Evolutionary conservation across 1,140 invertebrate species (phyloP).

Genomic region (Hermetia illucens): DNA sequence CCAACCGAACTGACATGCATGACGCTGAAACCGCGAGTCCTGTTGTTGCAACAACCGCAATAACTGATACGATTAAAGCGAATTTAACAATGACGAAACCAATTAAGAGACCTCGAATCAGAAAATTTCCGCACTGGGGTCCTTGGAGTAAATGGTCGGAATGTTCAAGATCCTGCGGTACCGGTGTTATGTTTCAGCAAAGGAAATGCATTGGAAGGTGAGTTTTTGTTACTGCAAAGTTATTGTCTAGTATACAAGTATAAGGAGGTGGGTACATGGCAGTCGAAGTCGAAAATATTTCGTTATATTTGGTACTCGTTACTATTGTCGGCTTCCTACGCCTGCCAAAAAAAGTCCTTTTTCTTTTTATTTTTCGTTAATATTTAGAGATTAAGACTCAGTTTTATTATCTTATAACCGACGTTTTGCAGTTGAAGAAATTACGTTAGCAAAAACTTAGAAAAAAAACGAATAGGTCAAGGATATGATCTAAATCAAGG

Average conservation of each 20-base stretch:
- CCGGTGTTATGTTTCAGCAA: conserved; percentile 62
- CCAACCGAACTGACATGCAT: not conserved
- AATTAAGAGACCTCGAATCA: conserved; percentile 6
- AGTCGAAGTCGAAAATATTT: conserved; percentile 7
- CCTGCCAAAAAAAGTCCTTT: conserved; percentile 5
- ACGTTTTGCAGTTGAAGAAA: no score
- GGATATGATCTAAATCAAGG: no score
- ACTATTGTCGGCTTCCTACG: conserved; percentile 8
- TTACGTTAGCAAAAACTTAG: no score
- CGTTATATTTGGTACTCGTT: conserved; percentile 6
- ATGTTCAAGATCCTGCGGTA: conserved; percentile 74
- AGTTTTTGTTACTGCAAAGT: conserved; percentile 12
- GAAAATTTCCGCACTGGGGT: conserved; percentile 3
- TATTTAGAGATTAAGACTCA: not conserved
- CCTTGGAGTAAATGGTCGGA: conserved; percentile 56
- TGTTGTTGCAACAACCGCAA: conserved; percentile 1
- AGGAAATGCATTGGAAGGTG: conserved; percentile 23
- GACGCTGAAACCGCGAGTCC: not conserved
- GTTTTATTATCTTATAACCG: no score
- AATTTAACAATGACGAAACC: no score
- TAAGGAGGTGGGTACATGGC: conserved; percentile 8
- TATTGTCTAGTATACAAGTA: conserved; percentile 6
- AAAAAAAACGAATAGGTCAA: no score
- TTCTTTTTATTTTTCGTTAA: not conserved
- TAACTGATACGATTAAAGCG: not conserved